A percentile compares a stretch with the other conserved stretches of the same genome.
These are phyloP conservation scores for Glaucopsyche alexis DNA, from an alignment of 2,888 invertebrate genomes.

Conservation along the genomic window DNA sequence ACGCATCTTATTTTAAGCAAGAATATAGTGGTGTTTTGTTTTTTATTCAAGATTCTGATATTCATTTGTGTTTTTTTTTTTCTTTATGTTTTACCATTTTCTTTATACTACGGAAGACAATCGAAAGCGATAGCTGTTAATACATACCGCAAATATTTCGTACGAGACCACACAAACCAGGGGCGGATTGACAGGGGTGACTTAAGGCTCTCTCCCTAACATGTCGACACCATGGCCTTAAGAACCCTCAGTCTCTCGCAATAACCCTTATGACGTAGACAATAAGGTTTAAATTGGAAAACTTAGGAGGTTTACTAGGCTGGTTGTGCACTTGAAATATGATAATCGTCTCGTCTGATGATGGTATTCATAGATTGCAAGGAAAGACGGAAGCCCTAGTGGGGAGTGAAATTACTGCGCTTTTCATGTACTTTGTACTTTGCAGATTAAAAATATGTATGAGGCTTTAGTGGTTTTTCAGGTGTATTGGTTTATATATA, in stretches of 20 bases:
- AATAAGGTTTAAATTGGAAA: constrained; percentile 38
- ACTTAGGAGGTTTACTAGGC: background rate
- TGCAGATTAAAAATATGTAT: constrained; percentile 27
- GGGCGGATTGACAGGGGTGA: constrained; percentile 56
- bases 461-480: background rate
- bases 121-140: constrained; percentile 51
- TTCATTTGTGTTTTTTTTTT: background rate
- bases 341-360: constrained; percentile 71
- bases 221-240: constrained; percentile 37
- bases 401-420: constrained; percentile 58
- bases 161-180: constrained; percentile 60
- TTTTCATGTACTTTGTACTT: constrained; percentile 48
- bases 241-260: constrained; percentile 35
- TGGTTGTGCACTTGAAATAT: constrained; percentile 61
- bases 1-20: too few relatives aligned
- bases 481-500: background rate
- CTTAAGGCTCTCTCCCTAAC: constrained; percentile 63
- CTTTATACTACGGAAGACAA: constrained; percentile 37
- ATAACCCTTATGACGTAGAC: constrained; percentile 27
- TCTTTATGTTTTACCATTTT: background rate
- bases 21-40: too few relatives aligned
- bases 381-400: constrained; percentile 58
- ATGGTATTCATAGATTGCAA: constrained; percentile 72
- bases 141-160: constrained; percentile 70
- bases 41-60: too few relatives aligned